Evolutionary conservation across 2,113 vertebrate genomes (phyloP).

Genomic region (Amphilophus citrinellus): DNA sequence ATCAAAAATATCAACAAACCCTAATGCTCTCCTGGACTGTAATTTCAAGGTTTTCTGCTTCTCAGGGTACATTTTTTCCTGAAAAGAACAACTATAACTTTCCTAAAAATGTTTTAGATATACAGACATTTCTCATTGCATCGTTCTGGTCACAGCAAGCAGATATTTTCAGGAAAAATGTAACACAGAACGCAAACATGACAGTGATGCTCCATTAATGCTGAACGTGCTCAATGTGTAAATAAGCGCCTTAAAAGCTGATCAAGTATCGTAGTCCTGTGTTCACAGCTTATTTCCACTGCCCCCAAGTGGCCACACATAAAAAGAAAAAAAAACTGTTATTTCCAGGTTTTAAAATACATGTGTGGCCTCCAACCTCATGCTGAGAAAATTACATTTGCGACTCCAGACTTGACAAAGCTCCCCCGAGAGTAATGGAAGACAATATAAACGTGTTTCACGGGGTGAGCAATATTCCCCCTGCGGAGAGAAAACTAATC

Average conservation of each 20-base stretch:
- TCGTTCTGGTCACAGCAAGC: no score
- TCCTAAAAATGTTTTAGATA: no score
- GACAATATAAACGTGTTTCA: neutral
- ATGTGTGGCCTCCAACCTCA: neutral
- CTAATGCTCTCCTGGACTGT: fast-evolving
- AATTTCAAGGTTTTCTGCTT: neutral
- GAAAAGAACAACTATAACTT: neutral
- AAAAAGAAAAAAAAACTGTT: neutral
- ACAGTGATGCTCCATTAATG: no score
- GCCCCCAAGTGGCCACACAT: neutral
- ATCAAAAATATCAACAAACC: neutral
- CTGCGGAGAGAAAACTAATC: conserved; percentile 19
- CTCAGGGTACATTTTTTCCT: neutral
- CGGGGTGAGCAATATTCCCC: neutral
- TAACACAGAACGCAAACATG: no score
- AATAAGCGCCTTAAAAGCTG: neutral
- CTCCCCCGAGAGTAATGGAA: neutral
- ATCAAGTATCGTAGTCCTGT: neutral
- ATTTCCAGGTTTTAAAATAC: neutral
- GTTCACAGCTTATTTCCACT: conserved; percentile 8
- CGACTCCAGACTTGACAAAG: neutral
- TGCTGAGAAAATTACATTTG: conserved; percentile 11
- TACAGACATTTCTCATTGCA: no score
- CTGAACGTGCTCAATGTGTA: no score
- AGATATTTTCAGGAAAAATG: neutral